Evolutionary conservation across 2,113 vertebrate genomes (phyloP), one percentile per base, ranked within the genome.

Genomic region (Eolophus roseicapilla): DNA sequence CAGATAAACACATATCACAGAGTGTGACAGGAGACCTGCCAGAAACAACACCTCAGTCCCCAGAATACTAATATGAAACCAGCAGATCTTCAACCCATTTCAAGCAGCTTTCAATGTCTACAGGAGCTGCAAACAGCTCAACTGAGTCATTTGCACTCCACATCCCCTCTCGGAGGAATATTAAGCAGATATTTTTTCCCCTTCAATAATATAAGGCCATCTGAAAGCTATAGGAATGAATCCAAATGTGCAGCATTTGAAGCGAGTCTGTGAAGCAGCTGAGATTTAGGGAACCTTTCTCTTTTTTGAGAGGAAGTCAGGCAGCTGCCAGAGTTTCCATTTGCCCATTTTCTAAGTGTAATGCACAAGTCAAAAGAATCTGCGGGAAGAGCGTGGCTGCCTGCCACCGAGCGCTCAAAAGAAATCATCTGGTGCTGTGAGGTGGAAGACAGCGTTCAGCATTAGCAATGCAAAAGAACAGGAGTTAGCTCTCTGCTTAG

Each of bases 271-370:
- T 84, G 90, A 95, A 96, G 86, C 95, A 97, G 91, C 90, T 95
- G 94, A 96, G 90, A 90, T 92, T 97, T 89, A 84, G 76, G 95
- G 82, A 96, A 92, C 88, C 92, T 94, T 95, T 97, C 33, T 59
- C 33, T 95, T 37, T 95, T 90, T 92, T 73, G 62, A 93, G 96
- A 94, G 86, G 79, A 95, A 97, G 96, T 96, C 96, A 95, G 62
- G 92, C 96, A 97, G 93, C 94, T 97, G 96, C 93, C 96, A 96
- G 88, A 92, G 93, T 93, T 95, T 96, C 95, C 95, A 94, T 95
- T 94, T 97, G 94, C 95, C 93, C 92, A 20, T 97, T 97, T 94
- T 96, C 91, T 80, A 85, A 95, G 94, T 43, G 91, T 64, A 96
- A 94, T 68, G 91, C 91, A 86, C 95, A 90, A 97, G 95, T 96